phyloP scores from a whole-genome alignment of 2,888 invertebrate genomes.

The Sepiola atlantica region DNA sequence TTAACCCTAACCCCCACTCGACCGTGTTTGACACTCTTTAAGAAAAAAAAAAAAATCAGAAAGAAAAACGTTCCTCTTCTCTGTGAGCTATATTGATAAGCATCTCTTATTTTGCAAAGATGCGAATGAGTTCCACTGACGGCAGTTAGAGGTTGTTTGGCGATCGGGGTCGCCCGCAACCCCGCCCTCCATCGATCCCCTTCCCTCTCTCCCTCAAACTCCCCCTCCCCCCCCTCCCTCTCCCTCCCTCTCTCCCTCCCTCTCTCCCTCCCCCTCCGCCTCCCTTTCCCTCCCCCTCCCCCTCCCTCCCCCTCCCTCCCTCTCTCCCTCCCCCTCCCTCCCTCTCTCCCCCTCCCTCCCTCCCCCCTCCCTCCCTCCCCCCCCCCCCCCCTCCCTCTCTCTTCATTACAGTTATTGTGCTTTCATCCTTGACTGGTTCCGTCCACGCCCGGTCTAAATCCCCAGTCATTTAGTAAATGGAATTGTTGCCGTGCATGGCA shows the following conservation, averaged over 20 bases:
- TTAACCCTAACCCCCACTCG: not conserved
- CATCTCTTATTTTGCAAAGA: not conserved
- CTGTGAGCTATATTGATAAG: constrained; percentile 14
- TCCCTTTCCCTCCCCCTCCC: no score
- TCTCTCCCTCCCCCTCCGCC: no score
- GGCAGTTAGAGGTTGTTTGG: not conserved
- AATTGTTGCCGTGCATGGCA: constrained; percentile 32
- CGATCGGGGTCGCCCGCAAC: not conserved
- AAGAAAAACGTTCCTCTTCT: not conserved
- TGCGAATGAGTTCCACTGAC: not conserved
- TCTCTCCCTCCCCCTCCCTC: no score
- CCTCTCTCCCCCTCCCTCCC: no score
- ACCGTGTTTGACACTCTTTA: not conserved
- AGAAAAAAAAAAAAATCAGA: no score
- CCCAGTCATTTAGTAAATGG: constrained; percentile 32
- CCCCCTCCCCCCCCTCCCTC: no score
- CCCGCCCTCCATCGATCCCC: no score
- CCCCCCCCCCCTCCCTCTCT: no score
- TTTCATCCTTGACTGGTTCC: constrained; percentile 7
- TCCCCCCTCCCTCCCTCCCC: not conserved
- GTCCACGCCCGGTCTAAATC: not conserved
- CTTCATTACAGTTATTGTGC: not conserved
- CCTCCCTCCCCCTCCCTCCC: no score
- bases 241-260: no score
- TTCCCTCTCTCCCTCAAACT: no score